These are phyloP conservation scores for Dichetophora obliterata DNA, from an alignment of 2,888 invertebrate species.

Conservation along the genomic window DNA sequence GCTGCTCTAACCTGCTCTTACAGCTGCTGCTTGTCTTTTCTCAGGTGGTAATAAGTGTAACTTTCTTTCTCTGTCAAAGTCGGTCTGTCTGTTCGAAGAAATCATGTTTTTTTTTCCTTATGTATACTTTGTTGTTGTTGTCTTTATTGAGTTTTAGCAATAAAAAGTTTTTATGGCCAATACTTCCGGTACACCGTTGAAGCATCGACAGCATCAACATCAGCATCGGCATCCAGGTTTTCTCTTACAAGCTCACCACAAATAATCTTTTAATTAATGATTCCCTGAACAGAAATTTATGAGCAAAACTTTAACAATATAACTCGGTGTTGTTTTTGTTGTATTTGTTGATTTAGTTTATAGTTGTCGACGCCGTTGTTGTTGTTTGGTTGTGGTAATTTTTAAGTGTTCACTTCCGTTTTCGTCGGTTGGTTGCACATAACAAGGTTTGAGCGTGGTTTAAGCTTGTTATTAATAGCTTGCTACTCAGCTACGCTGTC, in stretches of 20 bases:
- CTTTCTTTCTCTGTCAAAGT: not conserved
- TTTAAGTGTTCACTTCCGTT: constrained; percentile 12
- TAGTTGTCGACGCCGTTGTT: constrained; percentile 15
- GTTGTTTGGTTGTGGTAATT: not conserved
- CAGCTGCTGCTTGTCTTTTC: not conserved
- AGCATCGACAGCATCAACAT: not conserved
- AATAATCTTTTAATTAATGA: constrained; percentile 62
- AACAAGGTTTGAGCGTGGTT: not conserved
- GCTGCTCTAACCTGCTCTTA: not conserved
- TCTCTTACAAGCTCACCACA: constrained; percentile 24
- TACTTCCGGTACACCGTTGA: constrained; percentile 17
- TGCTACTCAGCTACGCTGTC: not conserved
- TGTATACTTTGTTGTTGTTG: no score
- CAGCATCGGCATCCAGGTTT: not conserved
- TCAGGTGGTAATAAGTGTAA: not conserved
- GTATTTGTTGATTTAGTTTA: constrained; percentile 6
- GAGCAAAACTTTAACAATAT: constrained; percentile 67
- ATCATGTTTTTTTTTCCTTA: no score
- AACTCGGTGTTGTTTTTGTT: constrained; percentile 52
- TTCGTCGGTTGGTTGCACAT: not conserved
- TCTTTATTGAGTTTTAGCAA: not conserved
- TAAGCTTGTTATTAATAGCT: no score
- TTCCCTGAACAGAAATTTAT: constrained; percentile 68
- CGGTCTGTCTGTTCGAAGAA: no score
- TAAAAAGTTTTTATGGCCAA: not conserved